A percentile compares a stretch with the other conserved stretches of the same genome.
phyloP scores from a whole-genome alignment of 2,113 vertebrate species.

The Eclectus roratus region DNA sequence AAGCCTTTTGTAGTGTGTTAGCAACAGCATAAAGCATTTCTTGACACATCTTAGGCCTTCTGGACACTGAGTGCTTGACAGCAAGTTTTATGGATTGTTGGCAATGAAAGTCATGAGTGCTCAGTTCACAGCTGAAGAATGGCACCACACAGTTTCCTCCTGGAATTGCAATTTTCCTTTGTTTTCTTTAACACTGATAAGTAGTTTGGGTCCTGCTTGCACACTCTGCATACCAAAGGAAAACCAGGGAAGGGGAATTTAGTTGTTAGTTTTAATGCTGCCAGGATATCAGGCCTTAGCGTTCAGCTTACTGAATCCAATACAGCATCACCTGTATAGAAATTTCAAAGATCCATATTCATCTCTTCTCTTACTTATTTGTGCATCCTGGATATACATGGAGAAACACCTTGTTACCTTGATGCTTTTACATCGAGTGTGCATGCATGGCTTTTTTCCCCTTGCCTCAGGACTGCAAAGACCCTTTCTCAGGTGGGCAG shows the following conservation, averaged over 20 bases:
- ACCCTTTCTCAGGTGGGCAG: background rate
- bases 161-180: background rate
- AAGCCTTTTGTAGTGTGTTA: conserved; percentile 47
- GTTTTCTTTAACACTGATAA: background rate
- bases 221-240: background rate
- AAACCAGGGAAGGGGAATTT: background rate
- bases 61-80: conserved; percentile 11
- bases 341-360: background rate
- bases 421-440: background rate
- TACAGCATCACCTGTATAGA: background rate
- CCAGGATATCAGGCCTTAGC: background rate
- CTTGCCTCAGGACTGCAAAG: background rate
- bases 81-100: conserved; percentile 38
- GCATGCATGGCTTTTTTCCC: background rate
- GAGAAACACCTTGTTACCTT: background rate
- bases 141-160: conserved; percentile 9
- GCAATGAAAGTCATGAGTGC: conserved; percentile 9
- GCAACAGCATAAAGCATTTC: conserved; percentile 48
- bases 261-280: background rate
- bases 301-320: background rate
- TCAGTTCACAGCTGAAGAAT: conserved; percentile 15
- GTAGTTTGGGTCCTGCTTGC: background rate
- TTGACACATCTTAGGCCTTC: conserved; percentile 44
- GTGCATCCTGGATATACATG: background rate
- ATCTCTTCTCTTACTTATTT: background rate